Evolutionary conservation across 2,888 invertebrate genomes (phyloP), one percentile per base, ranked within the genome.

Genomic region (Eugnorisma glareosa): DNA sequence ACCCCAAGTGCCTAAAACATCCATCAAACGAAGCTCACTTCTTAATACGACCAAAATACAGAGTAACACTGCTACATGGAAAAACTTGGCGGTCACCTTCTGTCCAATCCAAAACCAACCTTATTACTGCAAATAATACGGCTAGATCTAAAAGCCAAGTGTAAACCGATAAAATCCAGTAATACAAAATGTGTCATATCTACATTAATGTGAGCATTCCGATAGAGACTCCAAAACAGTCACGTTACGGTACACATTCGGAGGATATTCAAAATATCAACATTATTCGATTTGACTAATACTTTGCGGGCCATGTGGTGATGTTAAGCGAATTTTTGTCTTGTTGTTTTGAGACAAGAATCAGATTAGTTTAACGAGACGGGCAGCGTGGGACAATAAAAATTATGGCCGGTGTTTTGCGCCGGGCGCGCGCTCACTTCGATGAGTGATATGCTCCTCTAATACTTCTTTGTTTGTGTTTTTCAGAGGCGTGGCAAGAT

Each of bases 361-460:
- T 91, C 91, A 92, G 92, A 94, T 95, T 94, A 89, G 92, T 89
- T 91, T 93, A 93, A 88, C 87, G 73, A 81, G 81, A 73, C 63
- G 76, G 84, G 88, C 89, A 89, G 91, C 92, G 93, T 93, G 93
- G 93, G 93, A 94, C 95, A 94, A 93, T 94, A 95, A 95, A 92
- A 95, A 95, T 95, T 94, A 95, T 93, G 92, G 92, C 91, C 92
- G 91, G 92, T 94, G 95, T 94, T 94, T 94, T 92, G 93, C 92
- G 93, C 90, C 91, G 48, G 73, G 92, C 93, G 93, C 93, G 93
- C 92, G 92, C 91, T 93, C 93, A 91, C 92, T 93, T 93, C 94
- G 94, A 94, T 94, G 94, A 95, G 92, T 93, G 94, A 95, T 95
- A 94, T 93, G 92, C 94, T 92, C 89, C 90, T 89, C 90, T 93